Evolutionary conservation across 2,113 vertebrate genomes (phyloP).

Genomic region (Channa argus): DNA sequence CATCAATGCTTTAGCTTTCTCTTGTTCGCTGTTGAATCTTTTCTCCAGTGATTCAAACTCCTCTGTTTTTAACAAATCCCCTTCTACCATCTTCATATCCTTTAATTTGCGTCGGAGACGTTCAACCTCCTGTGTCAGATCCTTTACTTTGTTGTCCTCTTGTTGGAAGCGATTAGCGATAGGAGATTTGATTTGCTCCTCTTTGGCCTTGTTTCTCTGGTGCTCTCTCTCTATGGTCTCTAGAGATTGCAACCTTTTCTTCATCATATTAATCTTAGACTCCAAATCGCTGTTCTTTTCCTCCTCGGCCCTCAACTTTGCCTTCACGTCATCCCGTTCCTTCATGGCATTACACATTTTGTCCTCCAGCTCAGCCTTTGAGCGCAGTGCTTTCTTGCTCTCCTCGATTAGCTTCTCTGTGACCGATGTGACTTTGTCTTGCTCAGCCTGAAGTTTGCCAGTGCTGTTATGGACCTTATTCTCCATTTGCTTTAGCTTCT

Average conservation of each 20-base stretch:
- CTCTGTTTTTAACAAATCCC: slow-evolving; percentile 93
- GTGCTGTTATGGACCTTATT: slow-evolving; percentile 91
- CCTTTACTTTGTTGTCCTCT: slow-evolving; percentile 97
- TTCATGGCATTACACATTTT: slow-evolving; percentile 89
- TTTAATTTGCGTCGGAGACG: slow-evolving; percentile 91
- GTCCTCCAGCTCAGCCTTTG: slow-evolving; percentile 94
- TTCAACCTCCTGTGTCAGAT: slow-evolving; percentile 95
- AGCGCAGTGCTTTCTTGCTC: slow-evolving; percentile 93
- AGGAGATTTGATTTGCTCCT: slow-evolving; percentile 86
- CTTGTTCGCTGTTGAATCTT: slow-evolving; percentile 87
- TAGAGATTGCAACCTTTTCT: slow-evolving; percentile 92
- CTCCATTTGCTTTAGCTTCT: slow-evolving; percentile 95
- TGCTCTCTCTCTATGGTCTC: slow-evolving; percentile 92
- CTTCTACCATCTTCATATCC: slow-evolving; percentile 93
- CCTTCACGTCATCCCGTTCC: slow-evolving; percentile 93
- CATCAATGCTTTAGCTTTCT: slow-evolving; percentile 89
- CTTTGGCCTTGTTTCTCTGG: slow-evolving; percentile 90
- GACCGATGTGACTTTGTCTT: slow-evolving; percentile 92
- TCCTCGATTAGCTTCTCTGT: slow-evolving; percentile 97
- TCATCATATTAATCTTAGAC: slow-evolving; percentile 91
- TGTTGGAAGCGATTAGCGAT: slow-evolving; percentile 86
- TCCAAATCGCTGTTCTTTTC: slow-evolving; percentile 91
- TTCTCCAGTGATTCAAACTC: slow-evolving; percentile 92
- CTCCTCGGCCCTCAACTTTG: slow-evolving; percentile 89
- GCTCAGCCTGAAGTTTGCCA: slow-evolving; percentile 92